Evolutionary conservation across 2,797 vertebrate genomes (phyloP).

Genomic region (Urophycis tenuis): DNA sequence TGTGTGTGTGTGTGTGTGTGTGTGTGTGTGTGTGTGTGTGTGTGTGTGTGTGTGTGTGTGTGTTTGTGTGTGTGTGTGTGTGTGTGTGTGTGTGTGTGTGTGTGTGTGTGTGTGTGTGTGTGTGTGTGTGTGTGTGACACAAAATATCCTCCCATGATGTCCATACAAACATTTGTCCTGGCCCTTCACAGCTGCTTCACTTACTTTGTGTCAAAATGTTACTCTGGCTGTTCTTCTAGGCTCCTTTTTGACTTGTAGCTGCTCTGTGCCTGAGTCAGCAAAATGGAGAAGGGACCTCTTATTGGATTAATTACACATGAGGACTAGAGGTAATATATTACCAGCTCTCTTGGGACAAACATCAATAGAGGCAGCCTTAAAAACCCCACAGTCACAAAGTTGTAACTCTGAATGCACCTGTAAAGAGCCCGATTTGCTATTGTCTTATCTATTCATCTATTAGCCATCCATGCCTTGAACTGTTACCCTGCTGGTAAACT

Average conservation of each 20-base stretch:
- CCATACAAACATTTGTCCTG: too few relatives aligned
- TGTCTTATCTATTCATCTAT: background rate
- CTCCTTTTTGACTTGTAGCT: slow-evolving; percentile 12
- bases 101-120: too few relatives aligned
- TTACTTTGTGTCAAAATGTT: slow-evolving; percentile 20
- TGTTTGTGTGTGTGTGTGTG: too few relatives aligned
- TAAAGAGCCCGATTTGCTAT: background rate
- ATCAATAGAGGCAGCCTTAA: slow-evolving; percentile 50
- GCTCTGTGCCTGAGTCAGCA: slow-evolving; percentile 50
- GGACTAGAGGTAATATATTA: slow-evolving; percentile 43
- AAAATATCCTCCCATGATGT: too few relatives aligned
- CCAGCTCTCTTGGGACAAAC: slow-evolving; percentile 12
- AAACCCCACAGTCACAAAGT: slow-evolving; percentile 34
- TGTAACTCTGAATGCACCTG: background rate
- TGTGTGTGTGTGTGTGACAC: too few relatives aligned
- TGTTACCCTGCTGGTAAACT: too few relatives aligned
- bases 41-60: too few relatives aligned
- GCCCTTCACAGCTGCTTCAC: background rate
- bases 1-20: too few relatives aligned
- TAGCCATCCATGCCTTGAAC: too few relatives aligned
- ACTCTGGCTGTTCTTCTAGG: slow-evolving; percentile 7
- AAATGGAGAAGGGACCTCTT: slow-evolving; percentile 42
- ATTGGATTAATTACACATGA: slow-evolving; percentile 37
- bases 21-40: too few relatives aligned
- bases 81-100: too few relatives aligned